Base-by-base conservation (phyloP, 2,888 invertebrate species). In the Brachycybe producta region DNA sequence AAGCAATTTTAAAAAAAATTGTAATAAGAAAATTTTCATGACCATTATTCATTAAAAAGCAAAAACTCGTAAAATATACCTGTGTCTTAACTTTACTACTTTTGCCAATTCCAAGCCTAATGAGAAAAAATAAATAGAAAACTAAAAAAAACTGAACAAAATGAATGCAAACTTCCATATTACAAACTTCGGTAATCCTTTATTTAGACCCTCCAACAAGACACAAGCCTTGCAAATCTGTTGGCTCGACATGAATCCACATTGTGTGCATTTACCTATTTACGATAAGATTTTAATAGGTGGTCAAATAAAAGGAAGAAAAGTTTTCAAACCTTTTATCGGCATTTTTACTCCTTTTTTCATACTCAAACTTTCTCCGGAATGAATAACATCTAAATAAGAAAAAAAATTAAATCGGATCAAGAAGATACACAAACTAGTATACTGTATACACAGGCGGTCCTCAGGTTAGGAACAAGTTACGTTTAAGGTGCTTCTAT, bases 141-240 rank as follows among this genome's bases (percentile, higher is more conserved):
- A 38, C 8, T 38, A n/a, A 38, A 38, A 13, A 7, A 38, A 11
- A 32, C 11, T 32, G n/a, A 32, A 32, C n/a, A 41, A 23, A 11
- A 24, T 41, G 11, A 21, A 5, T 8, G 24, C 11, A 11, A 11
- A 27, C 23, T n/a, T 34, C 11, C 19, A 7, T 42, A 41, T 19
- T 41, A 5, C 35, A 40, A 34, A 53, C 53, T 39, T 50, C 1
- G 95, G 94, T 41, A 90, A 68, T 2, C 95, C 95, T 55, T 65
- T 67, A 57, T 75, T 73, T 11, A 75, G 73, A 1, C 97, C 97
- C 71, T 97, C 94, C 3, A 99, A 70, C 51, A 98, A 73, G 0
- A 91, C 79, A 66, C 98, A 98, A 0, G 98, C 97, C 67, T 98
- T 97, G 67, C 98, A 98, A 3, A 95, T 76, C 59, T 80, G 78